Conservation (phyloP, 2,113 vertebrate genomes). For the Nycticryphes semicollaris region DNA sequence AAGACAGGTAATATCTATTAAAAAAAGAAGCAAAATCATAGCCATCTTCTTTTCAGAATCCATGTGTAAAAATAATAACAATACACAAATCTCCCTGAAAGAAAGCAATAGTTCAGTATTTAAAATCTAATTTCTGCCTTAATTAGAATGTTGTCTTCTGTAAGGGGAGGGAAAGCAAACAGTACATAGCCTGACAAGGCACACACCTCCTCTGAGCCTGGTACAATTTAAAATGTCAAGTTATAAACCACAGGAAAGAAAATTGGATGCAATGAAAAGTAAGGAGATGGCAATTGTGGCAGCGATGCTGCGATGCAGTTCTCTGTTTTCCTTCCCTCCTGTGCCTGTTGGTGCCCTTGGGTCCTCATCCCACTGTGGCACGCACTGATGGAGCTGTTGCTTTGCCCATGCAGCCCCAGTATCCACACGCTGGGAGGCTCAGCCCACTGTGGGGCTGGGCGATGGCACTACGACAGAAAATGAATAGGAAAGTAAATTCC, state of each 20-base stretch:
- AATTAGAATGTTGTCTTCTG: background rate
- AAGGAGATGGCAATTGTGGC: background rate
- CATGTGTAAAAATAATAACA: fast-evolving
- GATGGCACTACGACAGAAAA: background rate
- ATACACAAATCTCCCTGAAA: background rate
- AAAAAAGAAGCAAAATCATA: background rate
- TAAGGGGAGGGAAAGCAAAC: background rate
- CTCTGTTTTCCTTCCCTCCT: too few relatives aligned
- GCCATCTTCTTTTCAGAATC: background rate
- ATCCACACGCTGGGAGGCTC: background rate
- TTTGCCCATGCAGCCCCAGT: background rate
- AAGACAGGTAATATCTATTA: background rate
- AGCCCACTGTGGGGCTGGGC: background rate
- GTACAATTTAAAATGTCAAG: background rate
- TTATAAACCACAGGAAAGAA: background rate
- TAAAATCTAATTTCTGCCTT: background rate
- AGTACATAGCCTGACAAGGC: background rate
- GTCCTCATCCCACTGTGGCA: fast-evolving
- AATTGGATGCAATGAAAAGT: background rate
- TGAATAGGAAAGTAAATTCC: background rate
- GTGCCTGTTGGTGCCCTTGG: fast-evolving
- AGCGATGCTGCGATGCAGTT: fast-evolving
- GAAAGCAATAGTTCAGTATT: background rate
- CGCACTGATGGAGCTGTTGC: background rate
- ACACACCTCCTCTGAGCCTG: background rate